Conservation (phyloP, 2,888 invertebrate species). For the Carabus problematicus region DNA sequence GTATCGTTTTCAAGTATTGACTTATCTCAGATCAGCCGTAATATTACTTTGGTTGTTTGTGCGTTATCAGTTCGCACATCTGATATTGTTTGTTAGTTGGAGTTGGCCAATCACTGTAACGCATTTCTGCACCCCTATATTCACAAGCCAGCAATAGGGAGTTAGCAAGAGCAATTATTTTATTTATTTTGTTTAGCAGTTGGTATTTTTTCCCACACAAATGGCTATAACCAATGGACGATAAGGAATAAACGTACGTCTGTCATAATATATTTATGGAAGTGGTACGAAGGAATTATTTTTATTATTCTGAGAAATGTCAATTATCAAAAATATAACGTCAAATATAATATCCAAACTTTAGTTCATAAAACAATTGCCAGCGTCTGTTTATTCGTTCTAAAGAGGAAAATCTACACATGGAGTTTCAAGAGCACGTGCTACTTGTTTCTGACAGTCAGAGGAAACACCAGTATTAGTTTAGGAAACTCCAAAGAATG, state of each 20-base stretch:
- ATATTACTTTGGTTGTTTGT: slow-evolving; percentile 42
- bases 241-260: too few species aligned
- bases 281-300: slow-evolving; percentile 19
- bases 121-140: slow-evolving; percentile 5
- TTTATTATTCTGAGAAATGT: not conserved
- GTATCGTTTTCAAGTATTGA: slow-evolving; percentile 42
- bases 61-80: slow-evolving; percentile 40
- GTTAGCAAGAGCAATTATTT: slow-evolving; percentile 50
- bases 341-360: too few species aligned
- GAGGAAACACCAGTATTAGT: slow-evolving; percentile 12
- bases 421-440: not conserved
- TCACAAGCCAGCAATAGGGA: not conserved
- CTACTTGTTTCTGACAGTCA: not conserved
- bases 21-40: slow-evolving; percentile 34
- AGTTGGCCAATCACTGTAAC: not conserved
- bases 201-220: slow-evolving; percentile 51
- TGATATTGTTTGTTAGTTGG: slow-evolving; percentile 30
- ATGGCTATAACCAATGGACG: slow-evolving; percentile 42
- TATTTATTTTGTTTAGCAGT: slow-evolving; percentile 54
- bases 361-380: too few species aligned
- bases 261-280: slow-evolving; percentile 17
- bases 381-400: too few species aligned
- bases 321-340: too few species aligned
- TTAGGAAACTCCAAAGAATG: slow-evolving; percentile 1
- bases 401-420: too few species aligned